A percentile compares a stretch with the other conserved stretches of the same genome.
Evolutionary conservation across 2,888 invertebrate genomes (phyloP).

Genomic region (Trisateles emortualis): DNA sequence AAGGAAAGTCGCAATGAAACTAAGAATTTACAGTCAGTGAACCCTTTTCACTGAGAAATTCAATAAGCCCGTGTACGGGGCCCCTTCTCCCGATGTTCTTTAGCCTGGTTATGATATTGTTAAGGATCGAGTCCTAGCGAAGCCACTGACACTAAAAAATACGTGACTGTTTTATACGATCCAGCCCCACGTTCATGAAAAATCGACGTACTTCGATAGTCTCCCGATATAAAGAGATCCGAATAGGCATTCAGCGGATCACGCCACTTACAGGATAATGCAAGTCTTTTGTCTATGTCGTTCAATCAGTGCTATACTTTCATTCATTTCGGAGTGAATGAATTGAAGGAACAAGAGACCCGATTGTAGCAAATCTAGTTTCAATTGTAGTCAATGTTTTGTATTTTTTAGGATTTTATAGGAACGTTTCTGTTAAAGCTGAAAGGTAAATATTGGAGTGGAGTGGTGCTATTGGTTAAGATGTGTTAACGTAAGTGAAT

Average conservation of each 20-base stretch:
- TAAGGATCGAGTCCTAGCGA: slow-evolving; percentile 59
- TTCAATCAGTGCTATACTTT: slow-evolving; percentile 62
- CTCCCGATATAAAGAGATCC: slow-evolving; percentile 66
- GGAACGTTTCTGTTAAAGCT: slow-evolving; percentile 33
- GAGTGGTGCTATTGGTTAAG: slow-evolving; percentile 26
- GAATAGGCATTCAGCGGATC: slow-evolving; percentile 65
- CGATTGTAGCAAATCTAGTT: slow-evolving; percentile 49
- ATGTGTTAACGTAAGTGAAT: slow-evolving; percentile 24
- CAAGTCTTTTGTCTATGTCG: slow-evolving; percentile 69
- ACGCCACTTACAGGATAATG: slow-evolving; percentile 68
- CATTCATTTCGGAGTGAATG: slow-evolving; percentile 59
- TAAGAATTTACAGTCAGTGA: slow-evolving; percentile 58
- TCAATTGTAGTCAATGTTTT: slow-evolving; percentile 44
- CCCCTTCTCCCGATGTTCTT: slow-evolving; percentile 48
- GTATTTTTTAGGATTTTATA: slow-evolving; percentile 41
- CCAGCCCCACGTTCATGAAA: slow-evolving; percentile 58
- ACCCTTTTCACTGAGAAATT: slow-evolving; percentile 66
- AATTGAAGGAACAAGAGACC: slow-evolving; percentile 55
- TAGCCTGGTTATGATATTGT: slow-evolving; percentile 72
- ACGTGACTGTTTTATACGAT: slow-evolving; percentile 76
- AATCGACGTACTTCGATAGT: slow-evolving; percentile 63
- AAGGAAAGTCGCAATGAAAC: slow-evolving; percentile 47
- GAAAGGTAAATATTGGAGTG: slow-evolving; percentile 35
- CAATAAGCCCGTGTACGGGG: slow-evolving; percentile 60
- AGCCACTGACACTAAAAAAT: slow-evolving; percentile 71